A percentile compares a stretch with the other conserved stretches of the same genome.
phyloP scores from a whole-genome alignment of 1,140 invertebrate genomes.

The Drosophila dunni region DNA sequence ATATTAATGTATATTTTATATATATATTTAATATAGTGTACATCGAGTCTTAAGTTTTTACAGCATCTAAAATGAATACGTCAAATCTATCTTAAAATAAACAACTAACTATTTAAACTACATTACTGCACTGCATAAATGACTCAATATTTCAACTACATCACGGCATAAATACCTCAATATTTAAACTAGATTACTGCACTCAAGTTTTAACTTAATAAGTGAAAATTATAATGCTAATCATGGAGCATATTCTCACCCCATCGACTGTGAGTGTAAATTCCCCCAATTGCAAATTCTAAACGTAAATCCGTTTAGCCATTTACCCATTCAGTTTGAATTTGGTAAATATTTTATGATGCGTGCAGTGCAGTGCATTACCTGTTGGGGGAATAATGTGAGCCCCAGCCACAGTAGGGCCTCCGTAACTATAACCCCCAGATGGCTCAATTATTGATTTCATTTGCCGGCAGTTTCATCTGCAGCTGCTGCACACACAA shows the following conservation, averaged over 20 bases:
- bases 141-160: too few relatives aligned
- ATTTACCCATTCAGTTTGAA: slow-evolving; percentile 38
- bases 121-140: too few relatives aligned
- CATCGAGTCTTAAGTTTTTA: too few relatives aligned
- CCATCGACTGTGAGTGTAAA: not conserved
- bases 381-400: slow-evolving; percentile 33
- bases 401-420: too few relatives aligned
- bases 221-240: slow-evolving; percentile 11
- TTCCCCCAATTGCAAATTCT: slow-evolving; percentile 14
- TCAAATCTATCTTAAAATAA: too few relatives aligned
- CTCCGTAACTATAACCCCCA: not conserved
- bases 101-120: too few relatives aligned
- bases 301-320: slow-evolving; percentile 65
- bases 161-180: too few relatives aligned
- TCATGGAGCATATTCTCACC: slow-evolving; percentile 9
- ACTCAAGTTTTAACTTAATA: not conserved
- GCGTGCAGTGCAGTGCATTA: slow-evolving; percentile 53
- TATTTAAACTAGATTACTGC: too few relatives aligned
- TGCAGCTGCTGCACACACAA: slow-evolving; percentile 48
- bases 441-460: slow-evolving; percentile 53
- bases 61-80: too few relatives aligned
- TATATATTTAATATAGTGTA: too few relatives aligned
- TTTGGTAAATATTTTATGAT: slow-evolving; percentile 72
- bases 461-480: slow-evolving; percentile 7
- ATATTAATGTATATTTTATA: too few relatives aligned